A percentile compares a stretch with the other conserved stretches of the same genome.
These are phyloP conservation scores for Sebastes ruberrimus DNA, from an alignment of 2,797 vertebrate genomes.

Conservation along the genomic window DNA sequence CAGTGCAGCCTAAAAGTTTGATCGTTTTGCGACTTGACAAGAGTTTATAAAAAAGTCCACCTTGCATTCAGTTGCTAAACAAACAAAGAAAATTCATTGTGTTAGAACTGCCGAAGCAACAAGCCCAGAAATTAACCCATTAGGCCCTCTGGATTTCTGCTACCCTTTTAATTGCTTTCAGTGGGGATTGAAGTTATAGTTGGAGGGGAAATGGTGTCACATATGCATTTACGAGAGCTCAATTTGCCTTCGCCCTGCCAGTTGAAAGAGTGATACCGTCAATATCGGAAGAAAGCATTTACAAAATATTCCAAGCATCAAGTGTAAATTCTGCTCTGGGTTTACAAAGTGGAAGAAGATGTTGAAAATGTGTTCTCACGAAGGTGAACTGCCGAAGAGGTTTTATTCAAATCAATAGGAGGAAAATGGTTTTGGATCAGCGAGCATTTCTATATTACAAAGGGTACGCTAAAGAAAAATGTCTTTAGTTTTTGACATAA, in stretches of 20 bases:
- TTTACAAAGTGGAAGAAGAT: constrained; percentile 8
- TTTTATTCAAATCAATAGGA: constrained; percentile 17
- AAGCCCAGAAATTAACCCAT: constrained; percentile 75
- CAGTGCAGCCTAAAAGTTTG: constrained; percentile 41
- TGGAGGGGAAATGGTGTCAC: constrained; percentile 62
- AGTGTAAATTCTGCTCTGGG: constrained; percentile 10
- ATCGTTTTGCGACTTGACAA: constrained; percentile 58
- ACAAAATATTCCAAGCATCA: constrained; percentile 17
- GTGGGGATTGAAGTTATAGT: constrained; percentile 63
- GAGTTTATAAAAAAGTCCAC: constrained; percentile 66
- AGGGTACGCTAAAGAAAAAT: neutral
- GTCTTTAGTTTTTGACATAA: neutral
- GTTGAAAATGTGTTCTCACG: constrained; percentile 19
- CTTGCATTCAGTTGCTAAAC: constrained; percentile 63
- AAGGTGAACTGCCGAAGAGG: neutral
- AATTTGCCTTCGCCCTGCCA: constrained; percentile 4
- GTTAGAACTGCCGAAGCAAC: constrained; percentile 52
- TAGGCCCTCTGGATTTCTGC: constrained; percentile 58
- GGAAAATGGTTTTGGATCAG: neutral
- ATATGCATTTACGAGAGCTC: constrained; percentile 51
- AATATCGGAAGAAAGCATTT: constrained; percentile 38
- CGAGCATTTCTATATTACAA: neutral
- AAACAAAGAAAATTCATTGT: constrained; percentile 69
- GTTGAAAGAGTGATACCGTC: constrained; percentile 41
- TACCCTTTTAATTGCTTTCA: constrained; percentile 74